These are phyloP conservation scores for Pasiphila rectangulata DNA, from an alignment of 2,888 invertebrate species.

Conservation along the genomic window DNA sequence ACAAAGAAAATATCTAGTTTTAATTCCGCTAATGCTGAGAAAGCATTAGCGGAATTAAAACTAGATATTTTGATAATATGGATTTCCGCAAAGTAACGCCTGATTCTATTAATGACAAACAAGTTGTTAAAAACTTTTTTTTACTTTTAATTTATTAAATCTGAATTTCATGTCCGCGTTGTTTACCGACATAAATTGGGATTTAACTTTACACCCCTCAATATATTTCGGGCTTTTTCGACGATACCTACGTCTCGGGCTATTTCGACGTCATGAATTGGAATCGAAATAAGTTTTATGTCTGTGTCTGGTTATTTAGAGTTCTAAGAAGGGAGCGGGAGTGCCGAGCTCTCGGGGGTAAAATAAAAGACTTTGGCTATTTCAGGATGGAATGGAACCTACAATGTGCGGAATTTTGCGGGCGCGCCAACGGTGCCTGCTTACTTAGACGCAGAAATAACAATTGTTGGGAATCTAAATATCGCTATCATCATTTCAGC, in stretches of 20 bases:
- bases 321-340: slow-evolving; percentile 22
- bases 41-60: too few species aligned
- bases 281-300: slow-evolving; percentile 29
- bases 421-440: background rate
- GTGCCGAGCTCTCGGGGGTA: slow-evolving; percentile 1
- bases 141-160: background rate
- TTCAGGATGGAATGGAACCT: slow-evolving; percentile 1
- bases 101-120: too few species aligned
- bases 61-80: too few species aligned
- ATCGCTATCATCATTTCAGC: too few species aligned
- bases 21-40: too few species aligned
- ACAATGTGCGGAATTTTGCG: slow-evolving; percentile 1
- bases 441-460: too few species aligned
- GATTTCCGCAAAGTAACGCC: too few species aligned
- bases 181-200: slow-evolving; percentile 15
- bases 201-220: slow-evolving; percentile 11
- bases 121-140: too few species aligned
- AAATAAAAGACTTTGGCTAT: slow-evolving; percentile 2
- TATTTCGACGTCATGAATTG: slow-evolving; percentile 25
- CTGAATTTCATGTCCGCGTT: slow-evolving; percentile 1
- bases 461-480: too few species aligned
- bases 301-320: slow-evolving; percentile 20
- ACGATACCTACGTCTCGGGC: slow-evolving; percentile 5
- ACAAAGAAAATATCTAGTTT: too few species aligned
- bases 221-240: too few species aligned